Base-by-base conservation (phyloP, 2,797 vertebrate genomes). In the Allobates femoralis region DNA sequence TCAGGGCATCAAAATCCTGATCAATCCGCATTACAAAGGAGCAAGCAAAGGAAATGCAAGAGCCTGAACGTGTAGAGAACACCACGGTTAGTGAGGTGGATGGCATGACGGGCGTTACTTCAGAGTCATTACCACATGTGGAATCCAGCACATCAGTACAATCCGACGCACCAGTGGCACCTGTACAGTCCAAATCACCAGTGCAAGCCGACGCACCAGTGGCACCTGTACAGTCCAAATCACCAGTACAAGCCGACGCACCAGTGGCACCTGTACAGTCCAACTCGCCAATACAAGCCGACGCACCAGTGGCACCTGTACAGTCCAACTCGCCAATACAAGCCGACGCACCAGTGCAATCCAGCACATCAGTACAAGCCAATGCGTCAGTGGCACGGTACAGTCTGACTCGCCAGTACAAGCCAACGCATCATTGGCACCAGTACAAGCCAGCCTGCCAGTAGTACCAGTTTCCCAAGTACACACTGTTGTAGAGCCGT, bases 1-100 rank as follows among this genome's bases (percentile, higher is more conserved):
- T 94, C 94, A 97, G 90, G 98, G 97, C 87, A 96, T 96, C 7
- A 96, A 98, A 91, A 94, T 99, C 2, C 91, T 96, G 79, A 88
- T 99, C 86, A n/a, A 97, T 96, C 93, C 95, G 96, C 88, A 97
- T 99, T 93, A 94, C 97, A 80, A 93, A 93, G 81, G 92, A 94
- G 84, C 96, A 99, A 91, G 97, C 98, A 96, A 89, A 93, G 87
- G 95, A 97, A 84, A 95, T 99, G 92, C 95, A 60, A 18, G 62
- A 64, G 12, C 41, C 58, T 28, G 6, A 15, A 32, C 41, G 2
- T 10, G 28, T 26, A 30, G 41, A 55, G 6, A 73, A 67, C 15
- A 14, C n/a, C 0, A 16, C 18, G 3, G 46, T 67, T 28, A 26
- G 60, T 14, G 34, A 76, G 50, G 34, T 37, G 23, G 34, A 28